phyloP scores from a whole-genome alignment of 2,113 vertebrate species.

The Pomatorhinus ruficollis region DNA sequence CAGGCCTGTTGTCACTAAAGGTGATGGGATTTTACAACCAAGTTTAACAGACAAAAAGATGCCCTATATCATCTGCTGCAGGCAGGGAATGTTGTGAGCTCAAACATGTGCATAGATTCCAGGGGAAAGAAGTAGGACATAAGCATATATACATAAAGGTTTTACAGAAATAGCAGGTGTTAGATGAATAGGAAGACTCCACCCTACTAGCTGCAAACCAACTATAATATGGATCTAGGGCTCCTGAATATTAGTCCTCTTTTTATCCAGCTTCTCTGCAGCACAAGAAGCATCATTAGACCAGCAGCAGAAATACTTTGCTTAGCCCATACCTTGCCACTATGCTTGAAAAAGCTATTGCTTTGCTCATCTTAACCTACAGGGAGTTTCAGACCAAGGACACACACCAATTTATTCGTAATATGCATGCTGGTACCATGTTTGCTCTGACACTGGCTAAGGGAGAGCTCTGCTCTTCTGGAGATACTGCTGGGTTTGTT shows the following conservation, averaged over 20 bases:
- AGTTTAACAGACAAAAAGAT: neutral
- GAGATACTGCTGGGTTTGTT: neutral
- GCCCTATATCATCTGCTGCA: neutral
- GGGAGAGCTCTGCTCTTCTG: neutral
- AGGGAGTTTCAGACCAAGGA: constrained; percentile 1
- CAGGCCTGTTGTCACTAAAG: neutral
- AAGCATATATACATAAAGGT: neutral
- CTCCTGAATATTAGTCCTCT: neutral
- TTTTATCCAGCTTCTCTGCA: neutral
- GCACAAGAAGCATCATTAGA: neutral
- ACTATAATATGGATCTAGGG: neutral
- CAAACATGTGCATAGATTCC: neutral
- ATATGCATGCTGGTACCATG: neutral
- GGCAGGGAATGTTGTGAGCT: neutral
- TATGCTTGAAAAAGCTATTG: neutral
- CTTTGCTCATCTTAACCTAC: neutral
- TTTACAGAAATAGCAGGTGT: neutral
- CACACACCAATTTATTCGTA: neutral
- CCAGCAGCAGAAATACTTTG: neutral
- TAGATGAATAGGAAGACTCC: constrained; percentile 14
- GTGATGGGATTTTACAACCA: neutral
- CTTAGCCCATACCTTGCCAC: neutral
- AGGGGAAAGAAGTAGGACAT: neutral
- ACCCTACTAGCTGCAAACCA: neutral
- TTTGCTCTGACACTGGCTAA: neutral